Evolutionary conservation across 2,888 invertebrate genomes (phyloP).

Genomic region (Galerucella nymphaeae): DNA sequence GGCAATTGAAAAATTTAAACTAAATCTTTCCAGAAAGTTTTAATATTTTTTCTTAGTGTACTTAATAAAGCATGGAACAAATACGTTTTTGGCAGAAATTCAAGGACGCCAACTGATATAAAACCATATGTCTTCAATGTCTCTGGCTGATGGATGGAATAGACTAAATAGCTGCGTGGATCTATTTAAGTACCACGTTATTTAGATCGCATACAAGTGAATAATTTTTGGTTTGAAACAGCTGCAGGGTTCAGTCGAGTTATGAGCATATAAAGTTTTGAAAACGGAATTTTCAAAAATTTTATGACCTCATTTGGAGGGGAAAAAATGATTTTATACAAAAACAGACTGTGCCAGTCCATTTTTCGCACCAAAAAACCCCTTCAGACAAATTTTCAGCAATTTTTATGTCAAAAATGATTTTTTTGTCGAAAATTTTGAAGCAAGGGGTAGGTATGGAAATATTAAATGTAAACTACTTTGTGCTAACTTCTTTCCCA

Average conservation of each 20-base stretch:
- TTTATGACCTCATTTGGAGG: too few relatives aligned
- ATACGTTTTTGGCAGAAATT: constrained; percentile 9
- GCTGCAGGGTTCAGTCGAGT: constrained; percentile 5
- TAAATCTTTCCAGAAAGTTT: neutral
- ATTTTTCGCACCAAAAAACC: too few relatives aligned
- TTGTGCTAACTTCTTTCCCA: too few relatives aligned
- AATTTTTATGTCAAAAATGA: too few relatives aligned
- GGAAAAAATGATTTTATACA: too few relatives aligned
- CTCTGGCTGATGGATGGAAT: constrained; percentile 18
- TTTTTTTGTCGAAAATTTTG: too few relatives aligned
- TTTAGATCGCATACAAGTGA: constrained; percentile 20
- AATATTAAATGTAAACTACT: too few relatives aligned
- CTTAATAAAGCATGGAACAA: constrained; percentile 4
- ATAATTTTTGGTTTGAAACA: constrained; percentile 21
- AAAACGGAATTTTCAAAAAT: too few relatives aligned
- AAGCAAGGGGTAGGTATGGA: too few relatives aligned
- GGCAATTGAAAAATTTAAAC: neutral
- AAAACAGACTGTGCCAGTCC: too few relatives aligned
- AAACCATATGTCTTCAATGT: constrained; percentile 10
- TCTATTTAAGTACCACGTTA: constrained; percentile 24
- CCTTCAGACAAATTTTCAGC: too few relatives aligned
- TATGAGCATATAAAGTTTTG: too few relatives aligned
- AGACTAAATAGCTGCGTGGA: constrained; percentile 14
- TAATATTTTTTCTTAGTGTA: neutral
- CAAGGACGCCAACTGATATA: constrained; percentile 11